Evolutionary conservation across 53 echinoderm and acorn worm species (phyloP).

Genomic region (Echinometra lucunter): DNA sequence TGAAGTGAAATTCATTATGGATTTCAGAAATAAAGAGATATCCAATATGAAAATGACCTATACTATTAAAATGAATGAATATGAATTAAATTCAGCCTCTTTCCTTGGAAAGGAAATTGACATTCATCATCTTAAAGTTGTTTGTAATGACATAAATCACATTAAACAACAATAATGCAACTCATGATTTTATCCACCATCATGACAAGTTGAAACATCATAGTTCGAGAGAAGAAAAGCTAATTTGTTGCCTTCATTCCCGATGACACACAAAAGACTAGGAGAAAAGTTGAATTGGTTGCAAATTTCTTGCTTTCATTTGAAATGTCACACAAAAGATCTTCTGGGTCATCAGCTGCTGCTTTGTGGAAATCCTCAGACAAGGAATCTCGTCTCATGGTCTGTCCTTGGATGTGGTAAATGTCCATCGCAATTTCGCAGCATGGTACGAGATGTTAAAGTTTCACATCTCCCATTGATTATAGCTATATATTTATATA

Average conservation of each 20-base stretch:
- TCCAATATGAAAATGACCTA: background rate
- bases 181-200: background rate
- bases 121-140: background rate
- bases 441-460: background rate
- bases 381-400: background rate
- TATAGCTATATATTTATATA: too few relatives aligned
- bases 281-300: too few relatives aligned
- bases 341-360: background rate
- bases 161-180: background rate
- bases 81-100: background rate
- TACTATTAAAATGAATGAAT: background rate
- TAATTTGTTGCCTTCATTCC: too few relatives aligned
- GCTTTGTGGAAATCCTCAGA: background rate
- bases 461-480: background rate
- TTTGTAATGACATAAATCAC: background rate
- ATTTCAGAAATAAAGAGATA: background rate
- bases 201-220: background rate
- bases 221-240: background rate
- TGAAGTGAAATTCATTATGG: background rate
- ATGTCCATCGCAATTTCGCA: background rate
- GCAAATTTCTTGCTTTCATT: background rate
- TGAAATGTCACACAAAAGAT: background rate
- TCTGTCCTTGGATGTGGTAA: background rate
- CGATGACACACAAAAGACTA: too few relatives aligned
- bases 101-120: background rate